These are phyloP conservation scores for Neoniphon sammara DNA, from an alignment of 2,797 vertebrate species.

Conservation along the genomic window DNA sequence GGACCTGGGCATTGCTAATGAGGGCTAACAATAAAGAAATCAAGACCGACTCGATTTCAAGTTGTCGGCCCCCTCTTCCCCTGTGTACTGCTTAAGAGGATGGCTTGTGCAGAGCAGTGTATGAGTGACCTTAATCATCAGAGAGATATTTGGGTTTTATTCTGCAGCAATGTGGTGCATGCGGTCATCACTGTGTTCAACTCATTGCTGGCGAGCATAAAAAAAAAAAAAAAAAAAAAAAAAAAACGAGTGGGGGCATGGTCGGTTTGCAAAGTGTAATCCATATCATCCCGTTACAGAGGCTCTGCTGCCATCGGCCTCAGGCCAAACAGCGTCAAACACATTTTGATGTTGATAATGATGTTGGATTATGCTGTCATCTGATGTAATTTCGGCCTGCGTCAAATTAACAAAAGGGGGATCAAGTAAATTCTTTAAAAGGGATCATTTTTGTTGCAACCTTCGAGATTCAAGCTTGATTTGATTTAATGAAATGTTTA, in stretches of 20 bases:
- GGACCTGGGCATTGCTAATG: constrained; percentile 37
- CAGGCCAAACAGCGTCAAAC: constrained; percentile 59
- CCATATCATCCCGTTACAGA: constrained; percentile 80
- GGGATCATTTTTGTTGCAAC: constrained; percentile 35
- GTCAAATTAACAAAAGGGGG: constrained; percentile 74
- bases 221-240: constrained; percentile 27
- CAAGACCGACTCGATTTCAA: constrained; percentile 36
- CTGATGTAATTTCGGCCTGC: constrained; percentile 74
- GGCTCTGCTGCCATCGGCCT: constrained; percentile 56
- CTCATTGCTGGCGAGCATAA: constrained; percentile 68
- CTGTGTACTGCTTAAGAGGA: constrained; percentile 59
- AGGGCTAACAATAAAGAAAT: constrained; percentile 48
- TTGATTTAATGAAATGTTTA: constrained; percentile 55
- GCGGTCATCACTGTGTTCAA: constrained; percentile 67
- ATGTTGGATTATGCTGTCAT: constrained; percentile 78
- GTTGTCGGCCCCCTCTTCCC: constrained; percentile 6
- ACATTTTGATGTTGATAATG: constrained; percentile 74
- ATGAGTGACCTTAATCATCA: constrained; percentile 84
- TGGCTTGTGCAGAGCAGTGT: constrained; percentile 64
- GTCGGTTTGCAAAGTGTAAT: constrained; percentile 77
- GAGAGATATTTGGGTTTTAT: constrained; percentile 80
- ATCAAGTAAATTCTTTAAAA: constrained; percentile 71
- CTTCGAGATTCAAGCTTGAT: constrained; percentile 57
- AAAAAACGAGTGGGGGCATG: constrained; percentile 68
- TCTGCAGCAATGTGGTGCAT: constrained; percentile 58